These are phyloP conservation scores for Megaustenia siamemsis DNA, from an alignment of 2,888 invertebrate species.

Conservation along the genomic window DNA sequence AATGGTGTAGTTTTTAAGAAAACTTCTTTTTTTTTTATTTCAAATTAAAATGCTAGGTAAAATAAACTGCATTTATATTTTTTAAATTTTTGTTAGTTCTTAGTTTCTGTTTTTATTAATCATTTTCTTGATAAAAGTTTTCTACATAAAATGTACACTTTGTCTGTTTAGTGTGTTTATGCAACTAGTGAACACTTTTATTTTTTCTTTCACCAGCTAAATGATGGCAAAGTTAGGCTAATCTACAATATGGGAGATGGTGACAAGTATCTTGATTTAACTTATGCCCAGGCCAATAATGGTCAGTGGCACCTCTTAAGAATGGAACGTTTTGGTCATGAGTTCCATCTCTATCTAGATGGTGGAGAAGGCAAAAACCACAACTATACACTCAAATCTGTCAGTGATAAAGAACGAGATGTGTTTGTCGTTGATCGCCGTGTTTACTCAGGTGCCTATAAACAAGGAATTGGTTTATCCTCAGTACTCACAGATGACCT, in stretches of 20 bases:
- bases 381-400: constrained; percentile 81
- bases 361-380: constrained; percentile 90
- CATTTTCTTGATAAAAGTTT: too few species aligned
- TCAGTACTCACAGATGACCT: constrained; percentile 51
- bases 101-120: too few species aligned
- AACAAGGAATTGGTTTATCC: constrained; percentile 40
- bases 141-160: too few species aligned
- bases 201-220: constrained; percentile 84
- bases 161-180: not conserved
- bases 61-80: too few species aligned
- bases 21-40: too few species aligned
- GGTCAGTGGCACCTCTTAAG: constrained; percentile 98
- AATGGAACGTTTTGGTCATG: constrained; percentile 93
- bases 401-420: constrained; percentile 29
- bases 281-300: constrained; percentile 93
- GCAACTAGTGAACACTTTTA: too few species aligned
- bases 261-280: constrained; percentile 88
- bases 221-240: constrained; percentile 93
- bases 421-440: constrained; percentile 30
- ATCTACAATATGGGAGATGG: constrained; percentile 93
- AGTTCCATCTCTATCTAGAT: constrained; percentile 94
- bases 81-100: too few species aligned
- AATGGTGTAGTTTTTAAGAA: too few species aligned
- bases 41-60: too few species aligned
- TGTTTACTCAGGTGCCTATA: constrained; percentile 44